Base-by-base conservation (phyloP, 2,888 invertebrate species). In the Nipponacmea schrenckii region DNA sequence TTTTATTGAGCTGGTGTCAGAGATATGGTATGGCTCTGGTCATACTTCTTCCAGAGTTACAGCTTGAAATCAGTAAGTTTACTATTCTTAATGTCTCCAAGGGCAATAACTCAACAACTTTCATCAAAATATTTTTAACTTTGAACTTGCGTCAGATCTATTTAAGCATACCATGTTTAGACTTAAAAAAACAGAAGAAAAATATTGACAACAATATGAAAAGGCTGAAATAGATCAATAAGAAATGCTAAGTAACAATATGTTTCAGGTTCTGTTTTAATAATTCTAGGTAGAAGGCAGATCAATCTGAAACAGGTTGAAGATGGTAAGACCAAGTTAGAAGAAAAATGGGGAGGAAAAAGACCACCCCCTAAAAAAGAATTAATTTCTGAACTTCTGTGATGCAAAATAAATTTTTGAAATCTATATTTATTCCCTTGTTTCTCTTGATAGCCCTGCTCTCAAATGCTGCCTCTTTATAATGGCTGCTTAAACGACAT, bases 1-100 rank as follows among this genome's bases (percentile, higher is more conserved):
- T 85, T 70, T 72, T 83, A 62, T 69, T 85, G 48, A 83, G 84
- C 66, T 85, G 85, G 85, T 65, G 72, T 27, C 81, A 84, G 70
- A 80, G 79, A 46, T 84, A 78, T 76, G 84, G 84, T 50, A 79
- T 81, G 80, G 77, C 76, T 17, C 62, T 84, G n/a, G 45, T 69
- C 56, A 68, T 73, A 44, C 46, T 81, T 68, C 64, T 80, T 12
- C 76, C 78, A 31, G 84, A 84, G 24, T 68, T 84, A 26, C 71
- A 79, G 50, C 73, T 84, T 62, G 82, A 82, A 65, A 75, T 82
- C 66, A 77, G 81, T 76, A 69, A 77, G 74, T 73, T 39, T 12
- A 8, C 15, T 48, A 50, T 27, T 17, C 1, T 14, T 1, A 46
- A 64, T 12, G 7, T 24, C 62, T 8, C 24, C 5, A 31, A 31